phyloP scores from a whole-genome alignment of 2,797 vertebrate genomes.

The Clamator glandarius region DNA sequence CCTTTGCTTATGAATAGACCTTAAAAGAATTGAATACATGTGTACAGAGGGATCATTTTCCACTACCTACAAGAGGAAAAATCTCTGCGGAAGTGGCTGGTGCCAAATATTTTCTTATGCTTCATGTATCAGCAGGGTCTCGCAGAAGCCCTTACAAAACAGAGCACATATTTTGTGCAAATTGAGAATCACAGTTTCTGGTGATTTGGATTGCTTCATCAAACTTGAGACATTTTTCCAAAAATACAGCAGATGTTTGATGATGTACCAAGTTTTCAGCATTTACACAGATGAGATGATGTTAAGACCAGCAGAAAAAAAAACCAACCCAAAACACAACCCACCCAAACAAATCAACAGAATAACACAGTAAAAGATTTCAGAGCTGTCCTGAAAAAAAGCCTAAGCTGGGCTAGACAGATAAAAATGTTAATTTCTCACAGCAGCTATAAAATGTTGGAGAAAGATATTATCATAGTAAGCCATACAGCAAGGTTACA shows the following conservation, averaged over 20 bases:
- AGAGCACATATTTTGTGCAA: constrained; percentile 33
- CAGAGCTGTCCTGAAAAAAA: background rate
- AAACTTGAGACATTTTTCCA: constrained; percentile 34
- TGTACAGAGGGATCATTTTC: constrained; percentile 64
- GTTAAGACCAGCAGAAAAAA: constrained; percentile 45
- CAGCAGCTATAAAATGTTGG: background rate
- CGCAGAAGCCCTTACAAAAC: constrained; percentile 55
- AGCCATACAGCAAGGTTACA: background rate
- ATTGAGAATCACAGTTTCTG: constrained; percentile 45
- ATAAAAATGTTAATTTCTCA: background rate
- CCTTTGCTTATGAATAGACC: constrained; percentile 52
- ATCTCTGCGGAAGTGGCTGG: constrained; percentile 52
- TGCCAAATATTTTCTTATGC: constrained; percentile 68
- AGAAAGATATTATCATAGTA: background rate
- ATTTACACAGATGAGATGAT: constrained; percentile 56
- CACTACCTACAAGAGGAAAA: constrained; percentile 69
- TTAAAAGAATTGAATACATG: constrained; percentile 62
- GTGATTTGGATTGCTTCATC: constrained; percentile 33
- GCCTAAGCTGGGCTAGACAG: background rate
- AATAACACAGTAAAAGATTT: constrained; percentile 23
- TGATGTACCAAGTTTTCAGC: constrained; percentile 33
- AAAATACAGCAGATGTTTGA: constrained; percentile 60
- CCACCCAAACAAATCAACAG: background rate
- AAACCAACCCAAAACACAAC: no score
- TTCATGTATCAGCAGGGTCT: constrained; percentile 59